phyloP scores from a whole-genome alignment of 2,113 vertebrate genomes.

The Macroglossus sobrinus region DNA sequence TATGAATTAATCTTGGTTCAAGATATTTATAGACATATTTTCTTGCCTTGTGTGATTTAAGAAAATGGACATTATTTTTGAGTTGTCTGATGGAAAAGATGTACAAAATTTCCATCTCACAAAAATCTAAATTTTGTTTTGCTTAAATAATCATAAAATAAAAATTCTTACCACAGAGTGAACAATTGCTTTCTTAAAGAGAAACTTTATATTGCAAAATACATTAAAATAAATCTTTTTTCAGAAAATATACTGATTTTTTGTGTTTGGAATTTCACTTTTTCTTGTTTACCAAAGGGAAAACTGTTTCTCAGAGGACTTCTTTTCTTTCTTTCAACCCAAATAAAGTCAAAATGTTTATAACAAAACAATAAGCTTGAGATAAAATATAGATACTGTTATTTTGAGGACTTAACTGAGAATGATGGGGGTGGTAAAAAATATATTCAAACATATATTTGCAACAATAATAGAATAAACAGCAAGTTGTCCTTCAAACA shows the following conservation, averaged over 20 bases:
- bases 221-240: neutral
- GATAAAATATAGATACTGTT: neutral
- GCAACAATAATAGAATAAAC: conserved; percentile 23
- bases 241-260: conserved; percentile 24
- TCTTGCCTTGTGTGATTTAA: conserved; percentile 35
- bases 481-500: conserved; percentile 44
- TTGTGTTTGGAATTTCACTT: neutral
- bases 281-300: conserved; percentile 17
- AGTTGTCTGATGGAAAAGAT: conserved; percentile 25
- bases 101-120: neutral
- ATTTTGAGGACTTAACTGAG: neutral
- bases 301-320: neutral
- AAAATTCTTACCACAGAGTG: neutral
- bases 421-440: neutral
- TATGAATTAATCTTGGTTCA: neutral
- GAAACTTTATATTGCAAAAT: neutral
- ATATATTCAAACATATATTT: conserved; percentile 55
- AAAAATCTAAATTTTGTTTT: conserved; percentile 2
- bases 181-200: neutral
- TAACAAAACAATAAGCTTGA: neutral
- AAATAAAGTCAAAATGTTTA: conserved; percentile 48
- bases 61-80: neutral
- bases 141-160: conserved; percentile 24
- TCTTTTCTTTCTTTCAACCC: conserved; percentile 11
- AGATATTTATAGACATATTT: neutral